These are phyloP conservation scores for Rhincodon typus DNA, from an alignment of 2,797 vertebrate genomes.

Conservation along the genomic window DNA sequence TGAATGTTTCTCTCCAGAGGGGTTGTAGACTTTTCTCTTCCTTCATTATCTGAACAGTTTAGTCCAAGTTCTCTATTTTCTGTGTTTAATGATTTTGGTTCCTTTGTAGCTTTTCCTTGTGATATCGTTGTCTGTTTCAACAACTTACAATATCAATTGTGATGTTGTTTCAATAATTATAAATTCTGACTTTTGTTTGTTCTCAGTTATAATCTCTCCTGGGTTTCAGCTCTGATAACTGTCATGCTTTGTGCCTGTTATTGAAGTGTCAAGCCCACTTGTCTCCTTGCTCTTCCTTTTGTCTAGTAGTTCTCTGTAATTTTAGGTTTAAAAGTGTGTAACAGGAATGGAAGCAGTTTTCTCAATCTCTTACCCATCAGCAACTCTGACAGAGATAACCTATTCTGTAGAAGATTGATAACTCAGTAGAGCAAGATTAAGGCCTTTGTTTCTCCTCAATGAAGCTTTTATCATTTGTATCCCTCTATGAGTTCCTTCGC, in stretches of 20 bases:
- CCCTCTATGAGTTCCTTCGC: no score
- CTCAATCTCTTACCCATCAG: no score
- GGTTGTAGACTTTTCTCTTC: neutral
- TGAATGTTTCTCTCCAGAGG: no score
- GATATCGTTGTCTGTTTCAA: neutral
- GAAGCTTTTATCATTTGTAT: no score
- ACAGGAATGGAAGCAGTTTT: no score
- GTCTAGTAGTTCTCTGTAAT: neutral
- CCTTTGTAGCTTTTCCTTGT: neutral
- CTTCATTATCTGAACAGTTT: neutral
- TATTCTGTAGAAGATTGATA: no score
- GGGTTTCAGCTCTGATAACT: neutral
- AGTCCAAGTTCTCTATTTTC: neutral
- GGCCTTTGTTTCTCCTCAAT: no score
- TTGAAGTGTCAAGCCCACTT: neutral
- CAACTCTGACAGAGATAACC: no score
- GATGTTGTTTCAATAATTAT: neutral
- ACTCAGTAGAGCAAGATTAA: no score
- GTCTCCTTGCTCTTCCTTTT: neutral
- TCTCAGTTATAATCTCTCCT: neutral
- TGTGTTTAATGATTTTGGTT: neutral
- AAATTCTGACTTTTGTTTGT: neutral
- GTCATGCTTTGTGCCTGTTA: neutral
- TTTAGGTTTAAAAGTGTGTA: no score
- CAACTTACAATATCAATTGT: neutral